phyloP scores from a whole-genome alignment of 2,888 invertebrate genomes.

The Agrotis puta region DNA sequence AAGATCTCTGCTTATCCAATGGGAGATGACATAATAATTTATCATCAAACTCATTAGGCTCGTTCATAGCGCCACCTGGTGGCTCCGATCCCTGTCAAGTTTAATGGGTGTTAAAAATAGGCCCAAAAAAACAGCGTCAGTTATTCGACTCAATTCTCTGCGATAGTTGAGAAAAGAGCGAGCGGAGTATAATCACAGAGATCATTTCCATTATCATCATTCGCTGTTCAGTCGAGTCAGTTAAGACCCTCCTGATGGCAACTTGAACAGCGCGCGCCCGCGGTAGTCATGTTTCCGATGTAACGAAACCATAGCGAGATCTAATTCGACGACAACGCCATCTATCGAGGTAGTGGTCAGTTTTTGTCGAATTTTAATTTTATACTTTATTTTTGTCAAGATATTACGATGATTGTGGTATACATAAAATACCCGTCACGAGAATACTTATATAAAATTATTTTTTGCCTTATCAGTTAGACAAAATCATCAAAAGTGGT shows the following conservation, averaged over 20 bases:
- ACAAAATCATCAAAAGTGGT: no score
- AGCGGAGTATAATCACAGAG: constrained; percentile 79
- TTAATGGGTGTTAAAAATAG: constrained; percentile 36
- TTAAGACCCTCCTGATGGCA: constrained; percentile 88
- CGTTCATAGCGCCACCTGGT: no score
- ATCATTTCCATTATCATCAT: constrained; percentile 85
- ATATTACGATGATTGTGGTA: background rate
- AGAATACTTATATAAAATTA: background rate
- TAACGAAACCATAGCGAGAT: constrained; percentile 70
- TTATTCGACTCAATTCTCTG: constrained; percentile 76
- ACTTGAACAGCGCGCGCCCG: rapidly evolving
- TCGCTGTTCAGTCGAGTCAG: constrained; percentile 91
- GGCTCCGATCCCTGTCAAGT: no score
- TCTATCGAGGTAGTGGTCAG: constrained; percentile 64
- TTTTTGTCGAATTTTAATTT: background rate
- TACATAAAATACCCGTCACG: background rate
- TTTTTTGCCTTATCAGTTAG: no score
- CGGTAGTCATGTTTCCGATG: constrained; percentile 38
- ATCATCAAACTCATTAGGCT: no score
- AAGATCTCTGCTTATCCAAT: no score
- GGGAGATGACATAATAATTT: no score
- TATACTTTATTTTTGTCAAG: background rate
- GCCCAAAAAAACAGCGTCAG: constrained; percentile 83
- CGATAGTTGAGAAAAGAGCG: constrained; percentile 82
- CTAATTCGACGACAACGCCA: constrained; percentile 68